Percentiles rank a stretch among this genome's conserved stretches.
Evolutionary conservation across 2,888 invertebrate species (phyloP).

Genomic region (Chrysolina haemoptera): DNA sequence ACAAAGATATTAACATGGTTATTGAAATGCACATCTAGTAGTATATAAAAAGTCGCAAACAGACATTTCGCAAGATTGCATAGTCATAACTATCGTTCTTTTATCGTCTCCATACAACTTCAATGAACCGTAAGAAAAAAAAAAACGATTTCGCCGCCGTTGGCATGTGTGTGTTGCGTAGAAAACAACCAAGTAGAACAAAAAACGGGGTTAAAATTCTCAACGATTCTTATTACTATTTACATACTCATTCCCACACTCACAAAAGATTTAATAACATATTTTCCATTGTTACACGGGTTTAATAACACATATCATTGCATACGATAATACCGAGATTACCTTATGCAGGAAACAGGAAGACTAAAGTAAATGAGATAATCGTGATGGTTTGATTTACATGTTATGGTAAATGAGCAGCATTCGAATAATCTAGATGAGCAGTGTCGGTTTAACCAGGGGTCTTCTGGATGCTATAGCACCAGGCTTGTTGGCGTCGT

Average conservation of each 20-base stretch:
- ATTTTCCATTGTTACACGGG: slow-evolving; percentile 30
- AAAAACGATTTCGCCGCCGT: not conserved
- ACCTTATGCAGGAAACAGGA: slow-evolving; percentile 16
- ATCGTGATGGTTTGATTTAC: not conserved
- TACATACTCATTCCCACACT: slow-evolving; percentile 33
- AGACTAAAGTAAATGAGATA: not conserved
- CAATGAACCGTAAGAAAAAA: not conserved
- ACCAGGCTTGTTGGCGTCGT: too few relatives aligned
- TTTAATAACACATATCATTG: slow-evolving; percentile 34
- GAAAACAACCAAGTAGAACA: slow-evolving; percentile 29
- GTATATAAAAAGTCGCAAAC: too few relatives aligned
- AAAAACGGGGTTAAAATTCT: slow-evolving; percentile 26
- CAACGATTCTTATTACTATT: slow-evolving; percentile 23
- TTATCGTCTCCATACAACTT: not conserved
- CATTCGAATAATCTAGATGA: not conserved
- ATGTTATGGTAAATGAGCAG: not conserved
- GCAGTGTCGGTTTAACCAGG: too few relatives aligned
- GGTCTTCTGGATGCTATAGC: too few relatives aligned
- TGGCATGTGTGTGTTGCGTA: slow-evolving; percentile 6
- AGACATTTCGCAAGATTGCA: not conserved
- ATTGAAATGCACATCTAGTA: too few relatives aligned
- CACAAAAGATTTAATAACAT: slow-evolving; percentile 30
- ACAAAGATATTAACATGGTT: too few relatives aligned
- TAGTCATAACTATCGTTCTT: not conserved
- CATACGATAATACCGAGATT: slow-evolving; percentile 9